Conservation (phyloP, 2,113 vertebrate genomes). For the Passer domesticus region DNA sequence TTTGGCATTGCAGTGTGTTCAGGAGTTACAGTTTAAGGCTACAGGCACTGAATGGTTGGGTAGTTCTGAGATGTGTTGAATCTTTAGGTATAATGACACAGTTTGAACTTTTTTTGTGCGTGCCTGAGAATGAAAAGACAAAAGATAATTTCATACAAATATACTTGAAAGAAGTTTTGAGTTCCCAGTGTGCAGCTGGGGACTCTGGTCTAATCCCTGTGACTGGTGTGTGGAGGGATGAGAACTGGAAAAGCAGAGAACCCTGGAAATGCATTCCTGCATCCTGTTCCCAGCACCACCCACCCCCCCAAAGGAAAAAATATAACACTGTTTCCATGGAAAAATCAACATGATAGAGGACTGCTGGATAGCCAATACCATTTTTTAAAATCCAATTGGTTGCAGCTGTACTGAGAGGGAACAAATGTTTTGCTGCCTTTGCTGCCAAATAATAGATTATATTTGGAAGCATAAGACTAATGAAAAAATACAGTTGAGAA, state of each 20-base stretch:
- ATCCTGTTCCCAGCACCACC: neutral
- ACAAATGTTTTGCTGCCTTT: constrained; percentile 64
- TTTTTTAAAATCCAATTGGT: constrained; percentile 65
- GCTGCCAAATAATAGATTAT: constrained; percentile 73
- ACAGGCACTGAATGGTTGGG: neutral
- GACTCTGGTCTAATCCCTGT: neutral
- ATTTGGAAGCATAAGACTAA: constrained; percentile 68
- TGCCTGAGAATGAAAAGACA: neutral
- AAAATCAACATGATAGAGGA: constrained; percentile 41
- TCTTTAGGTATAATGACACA: neutral
- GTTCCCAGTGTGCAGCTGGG: neutral
- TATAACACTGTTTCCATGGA: constrained; percentile 29
- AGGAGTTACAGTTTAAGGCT: neutral
- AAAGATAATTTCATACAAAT: neutral
- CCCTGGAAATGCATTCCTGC: neutral
- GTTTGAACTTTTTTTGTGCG: neutral
- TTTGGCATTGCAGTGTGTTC: neutral
- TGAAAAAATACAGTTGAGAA: constrained; percentile 63
- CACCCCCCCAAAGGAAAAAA: neutral
- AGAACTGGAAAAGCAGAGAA: neutral
- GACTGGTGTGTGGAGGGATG: neutral
- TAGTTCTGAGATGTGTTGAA: neutral
- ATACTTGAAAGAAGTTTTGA: neutral
- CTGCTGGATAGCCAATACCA: constrained; percentile 23
- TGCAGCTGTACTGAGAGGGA: constrained; percentile 67